Evolutionary conservation across 1,140 invertebrate genomes (phyloP).

Genomic region (Eumaeus atala): DNA sequence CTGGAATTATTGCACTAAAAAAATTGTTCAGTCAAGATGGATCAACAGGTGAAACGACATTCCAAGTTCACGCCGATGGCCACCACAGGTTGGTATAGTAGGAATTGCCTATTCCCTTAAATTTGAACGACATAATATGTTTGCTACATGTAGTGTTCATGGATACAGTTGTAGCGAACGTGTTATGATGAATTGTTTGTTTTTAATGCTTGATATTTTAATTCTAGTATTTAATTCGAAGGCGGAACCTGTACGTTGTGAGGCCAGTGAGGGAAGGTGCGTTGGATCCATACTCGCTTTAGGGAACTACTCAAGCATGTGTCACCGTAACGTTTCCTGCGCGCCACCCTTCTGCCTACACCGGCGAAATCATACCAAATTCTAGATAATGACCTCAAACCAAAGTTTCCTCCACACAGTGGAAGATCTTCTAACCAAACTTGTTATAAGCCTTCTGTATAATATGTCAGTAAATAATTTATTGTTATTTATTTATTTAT

Average conservation of each 20-base stretch:
- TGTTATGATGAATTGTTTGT: conserved; percentile 2
- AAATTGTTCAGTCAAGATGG: conserved; percentile 79
- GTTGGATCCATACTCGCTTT: conserved; percentile 75
- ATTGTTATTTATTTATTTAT: conserved; percentile 70
- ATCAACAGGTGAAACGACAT: conserved; percentile 75
- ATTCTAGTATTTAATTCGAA: conserved; percentile 71
- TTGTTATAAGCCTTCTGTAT: conserved; percentile 40
- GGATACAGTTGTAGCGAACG: background rate
- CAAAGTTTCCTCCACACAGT: conserved; percentile 57
- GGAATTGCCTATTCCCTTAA: background rate
- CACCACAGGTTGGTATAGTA: conserved; percentile 73
- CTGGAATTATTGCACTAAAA: conserved; percentile 80
- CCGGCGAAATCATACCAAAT: conserved; percentile 34
- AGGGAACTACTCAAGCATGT: conserved; percentile 56
- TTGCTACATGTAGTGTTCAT: background rate
- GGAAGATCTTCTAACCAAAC: conserved; percentile 42
- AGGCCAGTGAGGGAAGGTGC: conserved; percentile 68
- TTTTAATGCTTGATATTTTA: conserved; percentile 41
- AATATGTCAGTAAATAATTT: conserved; percentile 68
- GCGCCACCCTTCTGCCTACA: conserved; percentile 24
- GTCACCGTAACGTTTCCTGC: conserved; percentile 73
- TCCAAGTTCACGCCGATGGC: conserved; percentile 79
- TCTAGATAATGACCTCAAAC: conserved; percentile 59
- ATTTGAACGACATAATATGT: background rate
- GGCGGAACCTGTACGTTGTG: conserved; percentile 77